Evolutionary conservation across 2,888 invertebrate genomes (phyloP).

Genomic region (Euspilapteryx auroguttella): DNA sequence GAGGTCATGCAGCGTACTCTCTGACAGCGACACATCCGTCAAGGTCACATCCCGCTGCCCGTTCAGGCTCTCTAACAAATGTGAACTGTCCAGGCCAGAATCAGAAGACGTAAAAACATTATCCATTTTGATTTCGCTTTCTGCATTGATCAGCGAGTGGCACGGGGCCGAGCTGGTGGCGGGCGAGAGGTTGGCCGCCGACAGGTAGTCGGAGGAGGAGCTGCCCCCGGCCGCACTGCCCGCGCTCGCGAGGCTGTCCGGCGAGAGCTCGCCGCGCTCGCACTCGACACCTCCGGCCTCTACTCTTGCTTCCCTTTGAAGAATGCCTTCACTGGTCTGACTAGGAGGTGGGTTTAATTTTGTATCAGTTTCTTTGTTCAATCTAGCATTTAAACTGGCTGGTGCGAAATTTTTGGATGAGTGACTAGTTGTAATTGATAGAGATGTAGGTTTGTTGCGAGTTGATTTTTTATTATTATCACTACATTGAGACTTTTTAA

Average conservation of each 20-base stretch:
- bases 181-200: slow-evolving; percentile 36
- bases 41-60: slow-evolving; percentile 37
- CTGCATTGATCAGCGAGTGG: slow-evolving; percentile 29
- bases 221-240: no score
- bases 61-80: slow-evolving; percentile 30
- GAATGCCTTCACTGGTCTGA: no score
- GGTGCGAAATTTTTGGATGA: slow-evolving; percentile 34
- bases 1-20: slow-evolving; percentile 39
- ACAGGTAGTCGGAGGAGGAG: slow-evolving; percentile 44
- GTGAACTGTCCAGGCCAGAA: slow-evolving; percentile 48
- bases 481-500: slow-evolving; percentile 32
- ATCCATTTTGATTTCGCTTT: slow-evolving; percentile 33
- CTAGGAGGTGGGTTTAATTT: no score
- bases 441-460: slow-evolving; percentile 30
- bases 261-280: slow-evolving; percentile 27
- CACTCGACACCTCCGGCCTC: slow-evolving; percentile 42
- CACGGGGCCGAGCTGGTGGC: slow-evolving; percentile 17
- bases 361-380: slow-evolving; percentile 10
- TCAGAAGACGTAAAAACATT: slow-evolving; percentile 39
- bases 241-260: slow-evolving; percentile 39
- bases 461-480: slow-evolving; percentile 18
- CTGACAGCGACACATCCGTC: slow-evolving; percentile 37
- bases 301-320: no score
- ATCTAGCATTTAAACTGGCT: slow-evolving; percentile 15
- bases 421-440: slow-evolving; percentile 41